These are phyloP conservation scores for Aplysina aerophoba DNA, from an alignment of 37 sponge, comb jelly and placozoan genomes.

Conservation along the genomic window DNA sequence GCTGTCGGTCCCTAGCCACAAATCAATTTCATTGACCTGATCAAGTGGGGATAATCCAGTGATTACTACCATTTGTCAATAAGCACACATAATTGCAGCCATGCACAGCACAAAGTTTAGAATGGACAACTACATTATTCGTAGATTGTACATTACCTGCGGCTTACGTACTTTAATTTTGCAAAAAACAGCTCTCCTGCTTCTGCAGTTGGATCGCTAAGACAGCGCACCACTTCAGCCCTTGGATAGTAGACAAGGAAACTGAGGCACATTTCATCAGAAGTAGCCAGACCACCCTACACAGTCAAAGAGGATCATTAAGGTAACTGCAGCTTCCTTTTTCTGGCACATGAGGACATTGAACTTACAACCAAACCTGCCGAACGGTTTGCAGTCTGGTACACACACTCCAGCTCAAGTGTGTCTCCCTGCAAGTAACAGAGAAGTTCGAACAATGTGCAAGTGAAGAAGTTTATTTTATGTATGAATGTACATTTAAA, in stretches of 20 bases:
- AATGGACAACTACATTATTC: no score
- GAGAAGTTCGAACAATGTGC: no score
- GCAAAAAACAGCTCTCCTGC: background rate
- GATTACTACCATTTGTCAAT: no score
- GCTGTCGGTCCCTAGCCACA: no score
- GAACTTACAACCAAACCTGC: background rate
- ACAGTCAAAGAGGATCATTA: background rate
- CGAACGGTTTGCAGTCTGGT: background rate
- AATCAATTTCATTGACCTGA: no score
- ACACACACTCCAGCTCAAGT: conserved; percentile 9
- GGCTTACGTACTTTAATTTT: background rate
- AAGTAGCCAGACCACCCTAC: conserved; percentile 29
- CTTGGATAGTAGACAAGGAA: conserved; percentile 22
- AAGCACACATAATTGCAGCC: no score
- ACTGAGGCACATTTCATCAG: conserved; percentile 29
- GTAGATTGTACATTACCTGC: no score
- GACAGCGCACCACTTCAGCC: background rate
- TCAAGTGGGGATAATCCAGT: no score
- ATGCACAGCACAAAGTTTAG: no score
- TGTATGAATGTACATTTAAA: conserved; percentile 40
- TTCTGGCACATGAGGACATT: background rate
- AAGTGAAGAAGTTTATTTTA: no score
- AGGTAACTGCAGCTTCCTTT: background rate
- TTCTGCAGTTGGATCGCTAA: background rate
- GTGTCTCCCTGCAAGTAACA: background rate